These are phyloP conservation scores for Arenicola marina DNA, from an alignment of 2,888 invertebrate genomes.

Conservation along the genomic window DNA sequence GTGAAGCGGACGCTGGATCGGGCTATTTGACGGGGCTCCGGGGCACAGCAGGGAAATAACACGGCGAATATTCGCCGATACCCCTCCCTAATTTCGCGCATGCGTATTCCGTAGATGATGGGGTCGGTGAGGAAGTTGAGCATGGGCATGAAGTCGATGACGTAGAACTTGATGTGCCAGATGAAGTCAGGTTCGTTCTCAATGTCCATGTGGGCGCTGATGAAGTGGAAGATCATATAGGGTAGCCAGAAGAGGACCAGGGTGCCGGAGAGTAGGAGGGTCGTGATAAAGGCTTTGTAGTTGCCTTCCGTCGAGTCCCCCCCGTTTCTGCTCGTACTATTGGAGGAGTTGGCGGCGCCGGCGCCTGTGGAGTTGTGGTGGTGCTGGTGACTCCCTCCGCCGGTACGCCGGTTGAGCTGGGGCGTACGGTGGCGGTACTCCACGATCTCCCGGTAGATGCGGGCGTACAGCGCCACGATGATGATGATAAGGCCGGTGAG, in stretches of 20 bases:
- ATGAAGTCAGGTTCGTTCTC: slow-evolving; percentile 24
- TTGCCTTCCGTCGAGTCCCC: slow-evolving; percentile 30
- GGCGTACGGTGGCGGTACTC: slow-evolving; percentile 27
- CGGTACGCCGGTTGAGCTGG: slow-evolving; percentile 6
- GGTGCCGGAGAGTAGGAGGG: slow-evolving; percentile 33
- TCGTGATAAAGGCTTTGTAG: slow-evolving; percentile 40
- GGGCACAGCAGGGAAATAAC: slow-evolving; percentile 24
- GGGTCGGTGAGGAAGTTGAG: slow-evolving; percentile 36
- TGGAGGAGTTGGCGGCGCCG: not conserved
- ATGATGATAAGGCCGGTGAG: slow-evolving; percentile 33
- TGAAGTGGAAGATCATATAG: slow-evolving; percentile 34
- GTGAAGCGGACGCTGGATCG: not conserved
- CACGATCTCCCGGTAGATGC: slow-evolving; percentile 34
- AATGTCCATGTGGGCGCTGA: slow-evolving; percentile 29
- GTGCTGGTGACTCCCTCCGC: not conserved
- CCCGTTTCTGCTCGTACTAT: no score
- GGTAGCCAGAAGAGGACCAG: slow-evolving; percentile 39
- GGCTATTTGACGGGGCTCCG: not conserved
- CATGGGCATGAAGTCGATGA: slow-evolving; percentile 38
- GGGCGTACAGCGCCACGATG: slow-evolving; percentile 35
- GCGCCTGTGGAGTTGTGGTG: not conserved
- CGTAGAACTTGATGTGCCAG: slow-evolving; percentile 34
- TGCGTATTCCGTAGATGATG: slow-evolving; percentile 38
- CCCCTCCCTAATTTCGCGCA: slow-evolving; percentile 33
- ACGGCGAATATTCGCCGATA: slow-evolving; percentile 31